Conservation (phyloP, 2,888 invertebrate genomes). For the Conomelus anceps region DNA sequence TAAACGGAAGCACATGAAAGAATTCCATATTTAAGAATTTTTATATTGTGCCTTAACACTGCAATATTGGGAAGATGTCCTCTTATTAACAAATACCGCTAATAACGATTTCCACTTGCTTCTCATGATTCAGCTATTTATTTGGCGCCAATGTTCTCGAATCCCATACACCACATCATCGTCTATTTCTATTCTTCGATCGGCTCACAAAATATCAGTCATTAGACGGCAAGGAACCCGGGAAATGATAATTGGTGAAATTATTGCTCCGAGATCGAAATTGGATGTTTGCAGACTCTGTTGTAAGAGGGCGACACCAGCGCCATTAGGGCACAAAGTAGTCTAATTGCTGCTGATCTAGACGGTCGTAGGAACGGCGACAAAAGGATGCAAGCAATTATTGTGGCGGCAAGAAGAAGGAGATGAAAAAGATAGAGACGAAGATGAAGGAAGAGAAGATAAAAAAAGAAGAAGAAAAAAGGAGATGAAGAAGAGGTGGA, state of each 20-base stretch:
- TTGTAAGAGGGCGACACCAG: background rate
- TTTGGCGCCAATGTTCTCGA: background rate
- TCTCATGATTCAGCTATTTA: background rate
- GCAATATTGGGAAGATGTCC: too few relatives aligned
- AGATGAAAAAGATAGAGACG: too few relatives aligned
- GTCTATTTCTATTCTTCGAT: background rate
- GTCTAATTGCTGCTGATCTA: background rate
- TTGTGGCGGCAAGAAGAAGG: too few relatives aligned
- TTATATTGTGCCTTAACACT: too few relatives aligned
- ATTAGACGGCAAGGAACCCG: background rate
- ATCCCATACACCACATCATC: background rate
- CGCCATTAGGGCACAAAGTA: conserved; percentile 5
- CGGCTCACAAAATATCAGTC: background rate
- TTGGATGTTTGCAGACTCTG: background rate
- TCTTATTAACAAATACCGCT: too few relatives aligned
- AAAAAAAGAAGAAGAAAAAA: too few relatives aligned
- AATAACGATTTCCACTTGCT: too few relatives aligned
- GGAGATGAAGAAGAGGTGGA: too few relatives aligned
- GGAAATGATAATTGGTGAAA: background rate
- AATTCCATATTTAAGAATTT: too few relatives aligned
- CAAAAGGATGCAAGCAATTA: background rate
- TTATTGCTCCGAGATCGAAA: background rate
- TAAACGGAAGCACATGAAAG: too few relatives aligned
- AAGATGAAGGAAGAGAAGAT: too few relatives aligned
- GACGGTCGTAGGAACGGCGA: background rate